Evolutionary conservation across 2,888 invertebrate genomes (phyloP).

Genomic region (Vesta saturnalis): DNA sequence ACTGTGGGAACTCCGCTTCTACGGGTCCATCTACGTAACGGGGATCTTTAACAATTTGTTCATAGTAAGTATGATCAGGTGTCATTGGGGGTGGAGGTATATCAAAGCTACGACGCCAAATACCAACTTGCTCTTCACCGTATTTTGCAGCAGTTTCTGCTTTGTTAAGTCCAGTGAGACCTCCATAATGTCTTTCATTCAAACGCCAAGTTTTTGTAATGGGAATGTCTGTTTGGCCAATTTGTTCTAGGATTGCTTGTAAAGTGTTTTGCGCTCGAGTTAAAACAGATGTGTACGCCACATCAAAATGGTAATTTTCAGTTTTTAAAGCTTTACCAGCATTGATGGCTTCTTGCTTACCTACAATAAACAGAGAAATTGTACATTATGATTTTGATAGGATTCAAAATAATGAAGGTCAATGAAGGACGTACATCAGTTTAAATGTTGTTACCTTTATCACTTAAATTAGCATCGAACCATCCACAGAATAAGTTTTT

Average conservation of each 20-base stretch:
- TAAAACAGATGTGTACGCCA: conserved; percentile 72
- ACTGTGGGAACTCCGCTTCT: conserved; percentile 81
- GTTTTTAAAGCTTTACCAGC: conserved; percentile 72
- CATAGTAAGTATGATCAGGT: conserved; percentile 79
- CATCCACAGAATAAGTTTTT: conserved; percentile 72
- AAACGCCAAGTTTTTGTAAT: conserved; percentile 70
- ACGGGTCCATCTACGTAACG: conserved; percentile 77
- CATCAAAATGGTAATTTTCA: conserved; percentile 67
- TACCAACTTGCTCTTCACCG: conserved; percentile 79
- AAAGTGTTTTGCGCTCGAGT: conserved; percentile 71
- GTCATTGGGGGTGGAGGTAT: conserved; percentile 88
- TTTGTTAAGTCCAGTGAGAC: conserved; percentile 74
- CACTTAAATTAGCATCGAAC: conserved; percentile 70
- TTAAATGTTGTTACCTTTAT: conserved; percentile 63
- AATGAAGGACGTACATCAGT: conserved; percentile 41
- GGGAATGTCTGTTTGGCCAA: conserved; percentile 67
- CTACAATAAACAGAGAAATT: conserved; percentile 54
- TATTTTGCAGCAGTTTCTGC: conserved; percentile 74
- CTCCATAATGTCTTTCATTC: conserved; percentile 74
- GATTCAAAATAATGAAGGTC: conserved; percentile 21
- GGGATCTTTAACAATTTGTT: conserved; percentile 80
- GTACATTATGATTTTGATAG: background rate
- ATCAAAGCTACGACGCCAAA: conserved; percentile 90
- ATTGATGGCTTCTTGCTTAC: conserved; percentile 67
- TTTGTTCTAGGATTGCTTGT: conserved; percentile 67